Evolutionary conservation across 2,888 invertebrate genomes (phyloP).

Genomic region (Ceratothoa steindachneri): DNA sequence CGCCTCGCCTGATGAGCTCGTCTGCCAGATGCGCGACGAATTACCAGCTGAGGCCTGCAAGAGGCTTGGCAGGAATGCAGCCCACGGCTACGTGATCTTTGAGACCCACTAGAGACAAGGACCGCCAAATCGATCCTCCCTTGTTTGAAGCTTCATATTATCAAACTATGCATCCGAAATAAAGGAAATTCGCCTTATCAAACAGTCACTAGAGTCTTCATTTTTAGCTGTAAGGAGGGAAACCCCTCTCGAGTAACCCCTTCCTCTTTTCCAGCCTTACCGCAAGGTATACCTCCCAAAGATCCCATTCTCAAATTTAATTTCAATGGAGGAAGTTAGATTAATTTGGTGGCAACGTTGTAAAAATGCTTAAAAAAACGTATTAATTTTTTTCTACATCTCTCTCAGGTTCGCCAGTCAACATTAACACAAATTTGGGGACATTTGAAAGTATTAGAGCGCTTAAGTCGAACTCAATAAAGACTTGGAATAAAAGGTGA

Average conservation of each 20-base stretch:
- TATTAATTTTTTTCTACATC: not conserved
- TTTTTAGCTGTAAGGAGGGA: no score
- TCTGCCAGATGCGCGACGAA: conserved; percentile 21
- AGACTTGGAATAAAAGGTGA: conserved; percentile 16
- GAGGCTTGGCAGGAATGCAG: not conserved
- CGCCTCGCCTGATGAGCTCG: conserved; percentile 15
- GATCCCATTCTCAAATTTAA: not conserved
- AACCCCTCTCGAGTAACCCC: no score
- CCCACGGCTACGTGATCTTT: conserved; percentile 11
- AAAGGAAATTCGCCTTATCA: not conserved
- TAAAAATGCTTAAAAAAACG: not conserved
- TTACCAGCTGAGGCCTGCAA: conserved; percentile 10
- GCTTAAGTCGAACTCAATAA: not conserved
- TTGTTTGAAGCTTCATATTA: not conserved
- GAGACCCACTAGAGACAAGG: conserved; percentile 1
- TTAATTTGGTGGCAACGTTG: not conserved
- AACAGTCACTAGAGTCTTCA: no score
- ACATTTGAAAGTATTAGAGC: not conserved
- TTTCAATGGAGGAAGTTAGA: not conserved
- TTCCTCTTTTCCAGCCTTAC: no score
- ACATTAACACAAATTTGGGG: conserved; percentile 8
- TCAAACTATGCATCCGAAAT: not conserved
- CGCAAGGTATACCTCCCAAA: no score
- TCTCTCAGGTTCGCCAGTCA: conserved; percentile 13
- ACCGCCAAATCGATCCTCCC: not conserved